Base-by-base conservation (phyloP, 2,888 invertebrate species). In the Eristalis intricaria region DNA sequence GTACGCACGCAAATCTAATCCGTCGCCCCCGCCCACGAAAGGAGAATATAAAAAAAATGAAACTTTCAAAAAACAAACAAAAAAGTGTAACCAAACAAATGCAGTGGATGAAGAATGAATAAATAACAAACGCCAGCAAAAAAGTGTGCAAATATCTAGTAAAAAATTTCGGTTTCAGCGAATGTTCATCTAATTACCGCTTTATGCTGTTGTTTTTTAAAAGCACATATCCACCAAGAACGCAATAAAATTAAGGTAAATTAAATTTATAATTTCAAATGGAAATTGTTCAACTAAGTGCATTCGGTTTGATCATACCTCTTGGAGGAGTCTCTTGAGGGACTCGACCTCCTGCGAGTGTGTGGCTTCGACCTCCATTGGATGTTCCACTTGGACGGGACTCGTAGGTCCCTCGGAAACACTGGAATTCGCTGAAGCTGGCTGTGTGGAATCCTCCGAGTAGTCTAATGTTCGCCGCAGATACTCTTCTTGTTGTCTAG, bases 321-420 rank as follows among this genome's bases (percentile, higher is more conserved):
- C 97, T 93, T 97, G 96, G 88, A 97, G 93, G 88, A 97, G 94
- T 87, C 96, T 94, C 91, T 96, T 94, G 15, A 97, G 94, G 90
- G 96, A 96, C 92, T 96, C 96, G 73, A 97, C 96, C 90, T 97
- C 96, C 68, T 92, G 93, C 81, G 93, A 93, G 89, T 92, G 93
- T 60, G 93, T 94, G 77, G 92, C 91, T 85, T 93, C 93, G 82
- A 92, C 93, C 89, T 93, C 93, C 94, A 93, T 91, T 91, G 94
- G 93, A 90, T 94, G 94, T 88, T 94, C 94, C 75, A 94, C 94
- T 90, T 91, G 94, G 84, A 92, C 92, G 15, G 95, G 94, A 91
- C 94, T 94, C 1, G 94, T 93, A 19, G 94, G 94, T 80, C 94
- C 94, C 90, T 94, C 94, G 66, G 94, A 94, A n/a, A 94, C 94